A percentile compares a stretch with the other conserved stretches of the same genome.
phyloP scores from a whole-genome alignment of 2,113 vertebrate genomes.

The Nestor notabilis region DNA sequence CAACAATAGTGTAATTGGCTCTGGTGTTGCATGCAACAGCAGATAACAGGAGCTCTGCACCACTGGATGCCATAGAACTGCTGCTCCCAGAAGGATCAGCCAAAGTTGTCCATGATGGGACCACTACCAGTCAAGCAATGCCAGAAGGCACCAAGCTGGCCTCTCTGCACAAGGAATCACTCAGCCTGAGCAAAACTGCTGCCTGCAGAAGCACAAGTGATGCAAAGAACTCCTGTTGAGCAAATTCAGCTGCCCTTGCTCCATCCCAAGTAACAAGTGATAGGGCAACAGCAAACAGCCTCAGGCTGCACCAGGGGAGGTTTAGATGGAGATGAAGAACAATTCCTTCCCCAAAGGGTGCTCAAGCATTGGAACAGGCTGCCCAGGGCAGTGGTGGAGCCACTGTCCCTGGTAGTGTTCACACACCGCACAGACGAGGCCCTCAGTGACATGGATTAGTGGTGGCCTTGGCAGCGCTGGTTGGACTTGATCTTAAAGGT shows the following conservation, averaged over 20 bases:
- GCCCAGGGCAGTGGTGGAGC: not conserved
- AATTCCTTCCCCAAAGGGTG: not conserved
- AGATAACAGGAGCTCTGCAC: not conserved
- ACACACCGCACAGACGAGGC: not conserved
- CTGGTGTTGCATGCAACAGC: not conserved
- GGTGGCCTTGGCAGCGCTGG: not conserved
- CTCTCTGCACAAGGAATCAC: rapidly evolving
- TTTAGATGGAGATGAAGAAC: not conserved
- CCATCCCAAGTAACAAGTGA: not conserved
- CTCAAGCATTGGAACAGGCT: not conserved
- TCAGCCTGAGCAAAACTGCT: not conserved
- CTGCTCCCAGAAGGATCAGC: not conserved
- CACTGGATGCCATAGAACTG: rapidly evolving
- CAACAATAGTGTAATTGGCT: rapidly evolving
- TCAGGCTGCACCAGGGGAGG: not conserved
- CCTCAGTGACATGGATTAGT: not conserved
- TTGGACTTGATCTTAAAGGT: not conserved
- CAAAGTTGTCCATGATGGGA: rapidly evolving
- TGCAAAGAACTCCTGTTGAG: rapidly evolving
- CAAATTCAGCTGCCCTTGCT: not conserved
- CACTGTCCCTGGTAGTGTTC: not conserved
- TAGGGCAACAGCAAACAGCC: not conserved
- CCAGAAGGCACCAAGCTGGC: not conserved
- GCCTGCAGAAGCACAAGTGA: not conserved
- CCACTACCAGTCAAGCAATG: rapidly evolving